Conservation (phyloP, 2,113 vertebrate genomes). For the Halichoerus grypus region DNA sequence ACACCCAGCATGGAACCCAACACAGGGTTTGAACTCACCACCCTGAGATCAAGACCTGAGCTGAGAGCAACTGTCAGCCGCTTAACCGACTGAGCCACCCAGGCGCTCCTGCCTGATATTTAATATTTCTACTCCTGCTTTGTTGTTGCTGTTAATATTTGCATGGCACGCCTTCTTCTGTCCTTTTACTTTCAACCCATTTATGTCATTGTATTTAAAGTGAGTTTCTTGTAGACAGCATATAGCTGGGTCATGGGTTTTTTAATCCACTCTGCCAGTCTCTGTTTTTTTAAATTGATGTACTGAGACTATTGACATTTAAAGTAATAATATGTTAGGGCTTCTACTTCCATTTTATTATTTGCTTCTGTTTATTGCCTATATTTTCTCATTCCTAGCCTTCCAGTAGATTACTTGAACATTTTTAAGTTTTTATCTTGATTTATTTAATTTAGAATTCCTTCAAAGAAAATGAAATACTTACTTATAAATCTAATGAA, state of each 20-base stretch:
- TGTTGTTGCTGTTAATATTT: not conserved
- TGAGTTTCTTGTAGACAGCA: not conserved
- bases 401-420: not conserved
- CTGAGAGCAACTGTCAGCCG: not conserved
- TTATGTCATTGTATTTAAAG: not conserved
- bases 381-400: not conserved
- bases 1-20: not conserved
- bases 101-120: not conserved
- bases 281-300: not conserved
- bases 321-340: not conserved
- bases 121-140: not conserved
- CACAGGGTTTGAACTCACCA: not conserved
- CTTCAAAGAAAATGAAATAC: conserved; percentile 15
- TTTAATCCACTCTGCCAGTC: not conserved
- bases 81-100: not conserved
- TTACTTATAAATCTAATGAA: conserved; percentile 21
- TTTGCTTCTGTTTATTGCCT: not conserved
- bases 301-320: conserved; percentile 14
- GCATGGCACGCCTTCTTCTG: not conserved
- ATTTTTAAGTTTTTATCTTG: conserved; percentile 4
- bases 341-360: not conserved
- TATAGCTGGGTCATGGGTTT: not conserved
- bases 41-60: not conserved
- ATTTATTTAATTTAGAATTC: conserved; percentile 24
- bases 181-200: not conserved